Base-by-base conservation (phyloP, 92 coral and sea anemone genomes). In the Anthopleura xanthogrammica region DNA sequence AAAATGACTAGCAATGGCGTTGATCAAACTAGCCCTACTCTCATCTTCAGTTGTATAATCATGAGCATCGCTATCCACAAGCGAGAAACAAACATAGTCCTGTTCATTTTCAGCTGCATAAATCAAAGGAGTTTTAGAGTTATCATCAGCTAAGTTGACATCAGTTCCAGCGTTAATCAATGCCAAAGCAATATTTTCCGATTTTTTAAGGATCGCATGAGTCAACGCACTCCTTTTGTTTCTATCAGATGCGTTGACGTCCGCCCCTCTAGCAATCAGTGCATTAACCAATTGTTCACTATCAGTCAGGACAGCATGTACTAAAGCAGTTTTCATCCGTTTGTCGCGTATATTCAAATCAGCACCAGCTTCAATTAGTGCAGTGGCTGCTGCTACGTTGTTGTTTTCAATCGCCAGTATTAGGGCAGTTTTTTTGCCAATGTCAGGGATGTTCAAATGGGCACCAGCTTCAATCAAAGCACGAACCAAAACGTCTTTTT, bases 181-280 rank as follows among this genome's bases (percentile, higher is more conserved):
- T 3, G 1, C 3, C 57, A 17, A 11, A 17, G 41, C 71, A 29
- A 78, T 55, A 19, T 10, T 16, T 22, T 52, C 20, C 12, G 57
- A 24, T 57, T 19, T 24, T 52, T 41, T 3, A 14, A 24, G 23
- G 24, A 46, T 48, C 22, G 82, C 82, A 52, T 56, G 19, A 3
- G 60, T 78, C 43, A 78, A 20, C n/a, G 82, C 41, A 54, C 23
- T 78, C 22, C 39, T 41, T 9, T 78, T 16, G 41, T 72, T 50
- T 11, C 7, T 17, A 73, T 48, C 86, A 46, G 12, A 41, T n/a
- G 39, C 40, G 60, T 48, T 55, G n/a, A 54, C 78, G 39, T 43
- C 80, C 48, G 43, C 86, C 1, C 29, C 71, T 24, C 29, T 68
- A 42, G 74, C 41, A 20, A 78, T 78, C 82, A 78, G 80, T 20